Base-by-base conservation (phyloP, 2,888 invertebrate genomes). In the Margaritifera margaritifera region DNA sequence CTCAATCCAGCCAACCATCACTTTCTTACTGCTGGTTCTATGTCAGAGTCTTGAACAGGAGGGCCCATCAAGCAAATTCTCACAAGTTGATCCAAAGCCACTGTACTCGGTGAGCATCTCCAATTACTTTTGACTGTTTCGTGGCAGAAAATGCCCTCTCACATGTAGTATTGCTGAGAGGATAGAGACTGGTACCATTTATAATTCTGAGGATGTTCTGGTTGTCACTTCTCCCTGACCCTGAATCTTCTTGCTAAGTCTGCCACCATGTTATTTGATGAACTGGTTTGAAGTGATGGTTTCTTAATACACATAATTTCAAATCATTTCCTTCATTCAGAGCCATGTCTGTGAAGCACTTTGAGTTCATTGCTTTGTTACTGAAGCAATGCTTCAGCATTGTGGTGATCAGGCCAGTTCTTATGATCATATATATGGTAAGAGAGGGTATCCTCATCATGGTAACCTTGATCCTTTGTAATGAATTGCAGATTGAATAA, bases 201-300 rank as follows among this genome's bases (percentile, higher is more conserved):
- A 70, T 71, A 19, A 74, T 62, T 59, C 62, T 66, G 58, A 74
- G 60, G 18, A 72, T 77, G 25, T 77, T 66, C 24, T 27, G 64
- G 53, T 60, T 74, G 20, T 74, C 74, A n/a, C n/a, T n/a, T n/a
- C n/a, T n/a, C n/a, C n/a, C n/a, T n/a, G n/a, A n/a, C n/a, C n/a
- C n/a, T n/a, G n/a, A n/a, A n/a, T n/a, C n/a, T n/a, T n/a, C n/a
- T n/a, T n/a, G n/a, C n/a, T n/a, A n/a, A n/a, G 57, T 6, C 27
- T 70, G 66, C 66, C 64, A 74, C 18, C 72, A 66, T n/a, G 62
- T 42, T 24, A 72, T 59, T 19, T 72, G 76, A 22, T 77, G 71
- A 15, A 68, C 52, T 18, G 25, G 18, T 42, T 31, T 52, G 61
- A 58, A 74, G n/a, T 65, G 27, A 22, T 54, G 56, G 58, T 64